Percentiles rank a stretch among this genome's conserved stretches.
phyloP scores from a whole-genome alignment of 2,888 invertebrate genomes.

The Meliscaeva auricollis region DNA sequence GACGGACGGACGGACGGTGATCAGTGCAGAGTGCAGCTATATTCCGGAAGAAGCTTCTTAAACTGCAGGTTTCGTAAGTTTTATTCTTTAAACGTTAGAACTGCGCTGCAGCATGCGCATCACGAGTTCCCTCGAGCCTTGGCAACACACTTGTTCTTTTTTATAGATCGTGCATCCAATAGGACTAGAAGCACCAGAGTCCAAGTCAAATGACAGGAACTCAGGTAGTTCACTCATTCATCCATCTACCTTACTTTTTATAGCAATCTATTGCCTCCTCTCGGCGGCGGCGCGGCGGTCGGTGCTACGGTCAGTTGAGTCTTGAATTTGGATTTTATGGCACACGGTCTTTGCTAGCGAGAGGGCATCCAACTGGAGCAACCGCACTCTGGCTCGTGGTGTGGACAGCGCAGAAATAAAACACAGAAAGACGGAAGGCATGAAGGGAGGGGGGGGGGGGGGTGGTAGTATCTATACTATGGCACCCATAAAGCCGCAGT shows the following conservation, averaged over 20 bases:
- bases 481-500: constrained; percentile 60
- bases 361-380: constrained; percentile 70
- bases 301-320: constrained; percentile 67
- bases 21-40: background rate
- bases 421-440: constrained; percentile 32
- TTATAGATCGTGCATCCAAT: constrained; percentile 24
- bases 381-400: constrained; percentile 18
- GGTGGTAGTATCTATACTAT: too few species aligned
- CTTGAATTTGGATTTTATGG: constrained; percentile 44
- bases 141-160: constrained; percentile 52
- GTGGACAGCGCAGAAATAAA: constrained; percentile 38
- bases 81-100: constrained; percentile 38
- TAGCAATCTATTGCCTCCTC: constrained; percentile 6
- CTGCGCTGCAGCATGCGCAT: constrained; percentile 11
- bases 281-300: too few species aligned
- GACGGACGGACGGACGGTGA: too few species aligned
- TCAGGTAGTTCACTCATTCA: constrained; percentile 55
- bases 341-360: constrained; percentile 43
- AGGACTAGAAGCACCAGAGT: constrained; percentile 8
- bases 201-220: constrained; percentile 59
- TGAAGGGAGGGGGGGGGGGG: background rate
- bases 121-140: constrained; percentile 58
- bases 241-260: constrained; percentile 24
- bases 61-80: constrained; percentile 28
- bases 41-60: constrained; percentile 53